Evolutionary conservation across 2,113 vertebrate genomes (phyloP).

Genomic region (Lynx canadensis): DNA sequence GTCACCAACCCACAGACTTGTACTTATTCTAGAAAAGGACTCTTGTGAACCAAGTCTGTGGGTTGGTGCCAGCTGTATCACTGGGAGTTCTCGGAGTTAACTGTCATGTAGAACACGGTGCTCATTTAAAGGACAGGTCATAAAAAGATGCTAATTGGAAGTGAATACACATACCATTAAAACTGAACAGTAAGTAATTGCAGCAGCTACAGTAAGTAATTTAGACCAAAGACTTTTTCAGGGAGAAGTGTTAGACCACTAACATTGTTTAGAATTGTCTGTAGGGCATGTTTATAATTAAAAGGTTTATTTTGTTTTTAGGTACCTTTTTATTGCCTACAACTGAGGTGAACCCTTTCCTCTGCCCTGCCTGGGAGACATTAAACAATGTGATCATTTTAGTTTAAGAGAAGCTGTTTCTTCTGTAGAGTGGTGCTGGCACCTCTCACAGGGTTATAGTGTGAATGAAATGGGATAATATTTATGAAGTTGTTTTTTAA

Average conservation of each 20-base stretch:
- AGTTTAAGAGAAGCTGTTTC: not conserved
- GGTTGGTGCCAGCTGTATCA: not conserved
- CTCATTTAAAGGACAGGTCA: not conserved
- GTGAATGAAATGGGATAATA: not conserved
- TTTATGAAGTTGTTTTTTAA: conserved; percentile 20
- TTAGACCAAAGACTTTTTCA: not conserved
- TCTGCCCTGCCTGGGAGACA: not conserved
- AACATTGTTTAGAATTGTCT: not conserved
- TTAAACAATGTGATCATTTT: not conserved
- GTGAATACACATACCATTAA: not conserved
- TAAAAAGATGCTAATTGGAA: not conserved
- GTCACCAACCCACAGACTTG: not conserved
- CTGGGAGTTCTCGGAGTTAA: not conserved
- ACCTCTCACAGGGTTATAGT: not conserved
- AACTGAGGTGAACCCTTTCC: not conserved
- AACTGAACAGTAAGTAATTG: not conserved
- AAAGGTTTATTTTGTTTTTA: conserved; percentile 32
- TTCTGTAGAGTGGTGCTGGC: not conserved
- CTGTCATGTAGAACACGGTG: not conserved
- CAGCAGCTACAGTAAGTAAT: not conserved
- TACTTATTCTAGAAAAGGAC: not conserved
- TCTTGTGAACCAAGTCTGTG: not conserved
- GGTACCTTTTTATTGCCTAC: not conserved
- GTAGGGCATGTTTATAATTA: not conserved
- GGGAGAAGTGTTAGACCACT: not conserved